Evolutionary conservation across 2,888 invertebrate genomes (phyloP), one percentile per base, ranked within the genome.

Genomic region (Cataglyphis livida): DNA sequence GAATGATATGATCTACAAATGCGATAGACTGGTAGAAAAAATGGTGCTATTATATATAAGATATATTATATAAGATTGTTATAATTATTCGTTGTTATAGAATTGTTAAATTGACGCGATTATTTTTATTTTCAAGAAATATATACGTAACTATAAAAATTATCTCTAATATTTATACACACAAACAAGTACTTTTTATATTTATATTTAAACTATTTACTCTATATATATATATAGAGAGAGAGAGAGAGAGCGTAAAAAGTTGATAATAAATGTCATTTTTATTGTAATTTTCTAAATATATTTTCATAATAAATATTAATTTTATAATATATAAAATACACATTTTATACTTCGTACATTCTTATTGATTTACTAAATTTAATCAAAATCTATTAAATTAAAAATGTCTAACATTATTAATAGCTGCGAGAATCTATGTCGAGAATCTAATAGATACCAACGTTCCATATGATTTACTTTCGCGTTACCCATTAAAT

Each of bases 1-100:
- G 88, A 84, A 12, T 92, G 86, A 85, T 28, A 59, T 10, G n/a
- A 51, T 51, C 7, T 51, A 15, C 18, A 51, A 38, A 12, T 25
- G 10, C 9, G n/a, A 61, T 48, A 12, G 35, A 51, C 38, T 25
- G 35, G 18, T 18, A 3, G 1, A 32, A n/a, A 35, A 21, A 38
- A 28, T 10, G 78, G 71, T 87, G 79, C 81, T 81, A 73, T 71
- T 21, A 66, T 25, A 18, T 21, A 12, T 59, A 79, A 38, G 48
- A 48, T 48, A 28, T 28, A 28, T 28, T 28, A 28, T 28, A 28
- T 59, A 79, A 38, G 48, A 48, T 48, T 21, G 41, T 68, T 76
- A 38, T 35, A 32, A 10, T 73, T 73, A 25, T 74, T 62, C 35
- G 2, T 65, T 44, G 12, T 68, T 68, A n/a, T n/a, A 32, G 28